Conservation (phyloP, 2,113 vertebrate genomes). For the Heteronetta atricapilla region DNA sequence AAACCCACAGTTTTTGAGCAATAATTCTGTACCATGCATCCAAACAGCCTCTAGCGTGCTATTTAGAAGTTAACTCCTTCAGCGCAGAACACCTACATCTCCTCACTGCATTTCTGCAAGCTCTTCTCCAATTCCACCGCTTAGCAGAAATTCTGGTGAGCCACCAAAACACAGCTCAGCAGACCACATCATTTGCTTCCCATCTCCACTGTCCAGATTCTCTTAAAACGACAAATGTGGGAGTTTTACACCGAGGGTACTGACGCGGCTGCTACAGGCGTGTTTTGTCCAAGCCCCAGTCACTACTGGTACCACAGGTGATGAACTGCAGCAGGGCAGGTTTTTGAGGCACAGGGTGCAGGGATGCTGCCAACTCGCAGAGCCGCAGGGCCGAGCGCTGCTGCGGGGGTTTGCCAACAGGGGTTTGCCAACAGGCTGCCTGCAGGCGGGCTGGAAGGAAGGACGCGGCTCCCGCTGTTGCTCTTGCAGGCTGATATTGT, state of each 20-base stretch:
- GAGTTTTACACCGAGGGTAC: neutral
- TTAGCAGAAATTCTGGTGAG: neutral
- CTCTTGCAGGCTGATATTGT: neutral
- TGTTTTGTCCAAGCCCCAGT: neutral
- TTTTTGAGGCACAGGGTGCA: neutral
- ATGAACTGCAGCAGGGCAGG: neutral
- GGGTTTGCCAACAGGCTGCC: neutral
- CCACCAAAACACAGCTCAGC: neutral
- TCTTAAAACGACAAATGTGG: neutral
- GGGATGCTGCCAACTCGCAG: neutral
- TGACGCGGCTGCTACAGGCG: neutral
- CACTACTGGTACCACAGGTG: neutral
- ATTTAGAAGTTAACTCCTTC: neutral
- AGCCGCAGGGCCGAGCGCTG: neutral
- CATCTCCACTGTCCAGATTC: neutral
- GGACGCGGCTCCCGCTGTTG: neutral
- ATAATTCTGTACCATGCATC: neutral
- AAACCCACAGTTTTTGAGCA: neutral
- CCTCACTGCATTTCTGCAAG: neutral
- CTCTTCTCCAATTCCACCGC: neutral
- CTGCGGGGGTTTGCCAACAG: neutral
- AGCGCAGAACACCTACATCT: neutral
- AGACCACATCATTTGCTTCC: neutral
- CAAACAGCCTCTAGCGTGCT: neutral
- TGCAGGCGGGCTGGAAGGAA: neutral